Evolutionary conservation across 2,113 vertebrate species (phyloP).

Genomic region (Crotophaga sulcirostris): DNA sequence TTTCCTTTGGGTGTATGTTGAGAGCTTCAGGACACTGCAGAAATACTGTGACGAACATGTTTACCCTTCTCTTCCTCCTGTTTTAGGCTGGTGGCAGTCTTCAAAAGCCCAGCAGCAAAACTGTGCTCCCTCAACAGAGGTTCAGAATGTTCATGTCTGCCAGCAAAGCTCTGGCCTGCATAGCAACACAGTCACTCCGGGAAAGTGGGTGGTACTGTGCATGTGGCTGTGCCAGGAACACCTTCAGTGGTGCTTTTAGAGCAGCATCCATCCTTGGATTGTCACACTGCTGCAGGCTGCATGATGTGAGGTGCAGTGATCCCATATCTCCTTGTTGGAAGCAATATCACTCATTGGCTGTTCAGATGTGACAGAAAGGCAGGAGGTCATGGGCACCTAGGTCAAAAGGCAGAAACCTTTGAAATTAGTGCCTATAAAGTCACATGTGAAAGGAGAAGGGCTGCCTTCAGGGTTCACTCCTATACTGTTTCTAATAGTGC

Average conservation of each 20-base stretch:
- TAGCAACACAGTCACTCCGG: not conserved
- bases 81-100: not conserved
- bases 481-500: not conserved
- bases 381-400: not conserved
- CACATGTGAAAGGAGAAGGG: not conserved
- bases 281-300: not conserved
- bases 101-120: not conserved
- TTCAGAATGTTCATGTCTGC: not conserved
- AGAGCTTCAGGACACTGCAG: not conserved
- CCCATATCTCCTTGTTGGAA: not conserved
- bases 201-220: not conserved
- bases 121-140: not conserved
- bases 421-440: not conserved
- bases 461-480: not conserved
- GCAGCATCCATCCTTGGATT: not conserved
- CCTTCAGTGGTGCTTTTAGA: not conserved
- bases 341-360: not conserved
- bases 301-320: not conserved
- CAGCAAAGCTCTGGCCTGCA: not conserved
- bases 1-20: not conserved
- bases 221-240: not conserved
- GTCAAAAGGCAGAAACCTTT: not conserved
- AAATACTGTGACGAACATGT: not conserved
- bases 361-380: not conserved
- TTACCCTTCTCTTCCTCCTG: not conserved